Evolutionary conservation across 2,797 vertebrate species (phyloP).

Genomic region (Myotis myotis): DNA sequence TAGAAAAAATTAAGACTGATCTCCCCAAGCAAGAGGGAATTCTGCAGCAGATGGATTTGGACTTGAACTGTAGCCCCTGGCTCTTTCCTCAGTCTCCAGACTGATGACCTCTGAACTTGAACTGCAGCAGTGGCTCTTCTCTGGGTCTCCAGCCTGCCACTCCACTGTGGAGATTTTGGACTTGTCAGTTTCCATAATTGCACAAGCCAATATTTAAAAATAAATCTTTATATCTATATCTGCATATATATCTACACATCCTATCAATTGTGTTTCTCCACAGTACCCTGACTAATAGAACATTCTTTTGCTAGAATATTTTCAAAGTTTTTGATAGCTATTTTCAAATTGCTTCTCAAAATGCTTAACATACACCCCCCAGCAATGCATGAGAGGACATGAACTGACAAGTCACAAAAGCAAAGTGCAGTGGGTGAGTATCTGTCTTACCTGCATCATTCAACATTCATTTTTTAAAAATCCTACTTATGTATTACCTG

Average conservation of each 20-base stretch:
- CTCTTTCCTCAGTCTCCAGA: not conserved
- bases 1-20: not conserved
- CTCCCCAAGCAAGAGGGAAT: not conserved
- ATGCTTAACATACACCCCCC: not conserved
- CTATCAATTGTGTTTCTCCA: not conserved
- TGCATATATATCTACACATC: not conserved
- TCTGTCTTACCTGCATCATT: not conserved
- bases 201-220: not conserved
- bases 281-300: not conserved
- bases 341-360: constrained; percentile 41
- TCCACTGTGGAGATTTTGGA: not conserved
- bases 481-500: not conserved
- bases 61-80: not conserved
- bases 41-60: not conserved
- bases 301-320: not conserved
- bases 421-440: not conserved
- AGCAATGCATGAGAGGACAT: not conserved
- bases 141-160: not conserved
- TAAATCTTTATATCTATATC: not conserved
- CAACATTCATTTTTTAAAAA: not conserved
- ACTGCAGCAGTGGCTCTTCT: not conserved
- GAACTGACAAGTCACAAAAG: not conserved
- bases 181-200: not conserved
- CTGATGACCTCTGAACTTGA: not conserved
- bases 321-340: constrained; percentile 31